Evolutionary conservation across 1,140 invertebrate genomes (phyloP).

Genomic region (Liolophura sinensis): DNA sequence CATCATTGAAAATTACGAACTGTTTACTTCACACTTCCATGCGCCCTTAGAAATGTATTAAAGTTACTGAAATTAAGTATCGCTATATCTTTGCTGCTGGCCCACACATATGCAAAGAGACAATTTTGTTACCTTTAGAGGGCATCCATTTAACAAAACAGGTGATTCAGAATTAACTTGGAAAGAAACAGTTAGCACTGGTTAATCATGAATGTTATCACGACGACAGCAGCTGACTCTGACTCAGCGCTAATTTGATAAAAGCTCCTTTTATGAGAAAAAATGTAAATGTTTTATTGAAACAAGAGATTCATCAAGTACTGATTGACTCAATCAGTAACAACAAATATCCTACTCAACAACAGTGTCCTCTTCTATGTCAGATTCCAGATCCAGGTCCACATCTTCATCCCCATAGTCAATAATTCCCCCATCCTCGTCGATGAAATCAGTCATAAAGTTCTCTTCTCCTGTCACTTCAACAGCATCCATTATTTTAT

Average conservation of each 20-base stretch:
- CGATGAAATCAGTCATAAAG: conserved; percentile 7
- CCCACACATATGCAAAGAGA: too few species aligned
- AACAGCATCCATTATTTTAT: conserved; percentile 16
- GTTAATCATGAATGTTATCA: too few species aligned
- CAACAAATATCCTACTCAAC: neutral
- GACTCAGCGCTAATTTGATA: neutral
- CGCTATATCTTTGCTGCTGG: too few species aligned
- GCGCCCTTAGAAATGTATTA: too few species aligned
- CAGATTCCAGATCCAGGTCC: conserved; percentile 26
- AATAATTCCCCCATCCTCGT: conserved; percentile 37
- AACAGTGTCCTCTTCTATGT: conserved; percentile 28
- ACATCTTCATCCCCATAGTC: conserved; percentile 29
- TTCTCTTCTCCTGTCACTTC: conserved; percentile 16
- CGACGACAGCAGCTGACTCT: too few species aligned
- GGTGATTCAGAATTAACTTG: too few species aligned
- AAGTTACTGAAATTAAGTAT: too few species aligned
- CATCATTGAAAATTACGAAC: neutral
- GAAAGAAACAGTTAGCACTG: too few species aligned
- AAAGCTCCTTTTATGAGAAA: neutral
- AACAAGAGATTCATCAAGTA: conserved; percentile 17
- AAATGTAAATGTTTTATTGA: neutral
- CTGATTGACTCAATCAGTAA: neutral
- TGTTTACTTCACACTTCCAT: too few species aligned
- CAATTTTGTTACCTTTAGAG: too few species aligned
- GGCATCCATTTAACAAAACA: too few species aligned